These are phyloP conservation scores for Tipula helvola DNA, from an alignment of 2,888 invertebrate genomes.

Conservation along the genomic window DNA sequence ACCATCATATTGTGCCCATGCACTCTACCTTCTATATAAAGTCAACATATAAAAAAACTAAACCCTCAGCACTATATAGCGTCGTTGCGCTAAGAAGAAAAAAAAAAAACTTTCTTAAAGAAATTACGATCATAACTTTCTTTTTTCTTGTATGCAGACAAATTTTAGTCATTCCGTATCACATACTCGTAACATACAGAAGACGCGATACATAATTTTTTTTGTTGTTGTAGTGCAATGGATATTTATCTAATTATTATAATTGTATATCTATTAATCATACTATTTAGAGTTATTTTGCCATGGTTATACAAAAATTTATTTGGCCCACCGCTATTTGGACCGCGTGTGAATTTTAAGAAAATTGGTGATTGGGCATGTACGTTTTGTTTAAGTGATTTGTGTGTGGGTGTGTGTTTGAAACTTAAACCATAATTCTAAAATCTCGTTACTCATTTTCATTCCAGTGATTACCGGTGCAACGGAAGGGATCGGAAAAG, in stretches of 20 bases:
- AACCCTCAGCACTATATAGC: neutral
- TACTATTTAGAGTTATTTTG: neutral
- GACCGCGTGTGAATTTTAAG: conserved; percentile 48
- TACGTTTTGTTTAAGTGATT: conserved; percentile 36
- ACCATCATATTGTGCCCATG: neutral
- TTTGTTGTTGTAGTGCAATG: neutral
- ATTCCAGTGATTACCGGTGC: conserved; percentile 67
- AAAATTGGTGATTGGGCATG: conserved; percentile 70
- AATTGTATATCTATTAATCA: neutral
- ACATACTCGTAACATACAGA: neutral
- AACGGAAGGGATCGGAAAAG: conserved; percentile 83
- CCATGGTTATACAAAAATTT: conserved; percentile 34
- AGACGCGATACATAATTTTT: neutral
- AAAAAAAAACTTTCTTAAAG: neutral
- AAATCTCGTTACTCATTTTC: conserved; percentile 25
- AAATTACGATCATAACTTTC: neutral
- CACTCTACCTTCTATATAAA: neutral
- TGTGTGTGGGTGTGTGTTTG: neutral
- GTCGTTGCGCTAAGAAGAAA: neutral
- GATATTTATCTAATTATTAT: neutral
- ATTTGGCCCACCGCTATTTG: conserved; percentile 43
- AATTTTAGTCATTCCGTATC: neutral
- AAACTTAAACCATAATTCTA: neutral
- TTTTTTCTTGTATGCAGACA: neutral
- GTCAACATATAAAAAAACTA: neutral